Evolutionary conservation across 2,113 vertebrate genomes (phyloP), one percentile per base, ranked within the genome.

Genomic region (Eidolon helvum): DNA sequence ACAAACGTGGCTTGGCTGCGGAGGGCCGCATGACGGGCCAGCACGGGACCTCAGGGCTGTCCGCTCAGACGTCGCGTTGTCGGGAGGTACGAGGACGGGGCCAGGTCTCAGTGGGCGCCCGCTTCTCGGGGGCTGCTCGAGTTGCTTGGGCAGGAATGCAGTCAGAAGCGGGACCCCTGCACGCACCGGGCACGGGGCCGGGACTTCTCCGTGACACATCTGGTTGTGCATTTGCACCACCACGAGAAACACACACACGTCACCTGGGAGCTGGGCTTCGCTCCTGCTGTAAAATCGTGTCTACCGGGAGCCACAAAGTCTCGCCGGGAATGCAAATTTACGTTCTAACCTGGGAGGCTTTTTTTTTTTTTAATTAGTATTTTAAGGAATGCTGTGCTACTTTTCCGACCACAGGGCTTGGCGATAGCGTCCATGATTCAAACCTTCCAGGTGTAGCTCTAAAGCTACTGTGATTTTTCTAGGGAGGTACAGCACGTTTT

Each of bases 121-220:
- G 2, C 45, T 38, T 14, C 55, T 40, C 15, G 84, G 48, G 4
- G 65, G 4, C 55, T 35, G 30, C 26, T 21, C 22, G 38, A 50
- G 24, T 5, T 12, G 22, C 28, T 71, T 87, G 57, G 9, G 35
- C 7, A 43, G 66, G 71, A 21, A 72, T 33, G 35, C 66, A 40
- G 15, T 40, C 22, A 9, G 30, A 78, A 1, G 7, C 7, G 10
- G 33, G 43, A 7, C 7, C 7, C 21, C 53, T 40, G 22, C 24
- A 30, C 22, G 12, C 4, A 24, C 7, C 35, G 0, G 38, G 28
- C 63, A 0, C 10, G 22, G 16, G 16, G 10, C 21, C 15, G 66
- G 15, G 0, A 35, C 30, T 9, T 10, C 7, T 16, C 2, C 1
- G 1, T 19, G 16, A 75, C 18, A 40, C 53, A 10, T 30, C 10